Percentiles rank a stretch among this genome's conserved stretches.
Evolutionary conservation across 2,888 invertebrate species (phyloP).

Genomic region (Caenorhabditis angaria): DNA sequence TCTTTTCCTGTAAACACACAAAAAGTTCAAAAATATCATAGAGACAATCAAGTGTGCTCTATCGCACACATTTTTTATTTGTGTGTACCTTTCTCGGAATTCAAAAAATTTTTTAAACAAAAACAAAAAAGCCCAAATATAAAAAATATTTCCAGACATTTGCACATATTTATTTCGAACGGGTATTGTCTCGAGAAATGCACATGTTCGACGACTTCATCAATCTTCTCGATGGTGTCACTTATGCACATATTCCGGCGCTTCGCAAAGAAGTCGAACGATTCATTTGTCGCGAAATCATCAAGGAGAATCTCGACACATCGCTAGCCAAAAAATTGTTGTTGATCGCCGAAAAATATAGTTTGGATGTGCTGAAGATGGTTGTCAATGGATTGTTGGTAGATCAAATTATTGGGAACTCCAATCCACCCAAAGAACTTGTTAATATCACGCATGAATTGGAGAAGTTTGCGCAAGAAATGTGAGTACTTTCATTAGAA

Average conservation of each 20-base stretch:
- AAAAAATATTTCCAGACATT: slow-evolving; percentile 56
- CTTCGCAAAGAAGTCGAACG: slow-evolving; percentile 66
- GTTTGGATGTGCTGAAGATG: slow-evolving; percentile 66
- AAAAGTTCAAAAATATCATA: too few relatives aligned
- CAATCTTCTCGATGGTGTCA: slow-evolving; percentile 62
- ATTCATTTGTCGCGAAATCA: slow-evolving; percentile 67
- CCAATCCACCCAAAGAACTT: slow-evolving; percentile 52
- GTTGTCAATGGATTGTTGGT: slow-evolving; percentile 56
- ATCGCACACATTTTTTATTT: too few relatives aligned
- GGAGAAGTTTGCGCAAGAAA: slow-evolving; percentile 50
- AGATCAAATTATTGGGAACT: slow-evolving; percentile 52
- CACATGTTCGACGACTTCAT: slow-evolving; percentile 67
- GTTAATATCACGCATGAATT: slow-evolving; percentile 54
- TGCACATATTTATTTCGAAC: slow-evolving; percentile 67
- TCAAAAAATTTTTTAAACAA: too few relatives aligned
- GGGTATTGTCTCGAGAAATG: slow-evolving; percentile 60
- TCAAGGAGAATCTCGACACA: slow-evolving; percentile 62
- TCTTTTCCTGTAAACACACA: too few relatives aligned
- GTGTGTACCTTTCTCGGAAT: too few relatives aligned
- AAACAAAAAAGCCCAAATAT: too few relatives aligned
- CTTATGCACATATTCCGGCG: slow-evolving; percentile 63
- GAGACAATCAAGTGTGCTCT: too few relatives aligned
- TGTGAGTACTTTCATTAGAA: slow-evolving; percentile 24
- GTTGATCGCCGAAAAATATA: slow-evolving; percentile 65
- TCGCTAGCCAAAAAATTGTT: slow-evolving; percentile 67